These are phyloP conservation scores for Samia ricini DNA, from an alignment of 1,140 invertebrate species.

Conservation along the genomic window DNA sequence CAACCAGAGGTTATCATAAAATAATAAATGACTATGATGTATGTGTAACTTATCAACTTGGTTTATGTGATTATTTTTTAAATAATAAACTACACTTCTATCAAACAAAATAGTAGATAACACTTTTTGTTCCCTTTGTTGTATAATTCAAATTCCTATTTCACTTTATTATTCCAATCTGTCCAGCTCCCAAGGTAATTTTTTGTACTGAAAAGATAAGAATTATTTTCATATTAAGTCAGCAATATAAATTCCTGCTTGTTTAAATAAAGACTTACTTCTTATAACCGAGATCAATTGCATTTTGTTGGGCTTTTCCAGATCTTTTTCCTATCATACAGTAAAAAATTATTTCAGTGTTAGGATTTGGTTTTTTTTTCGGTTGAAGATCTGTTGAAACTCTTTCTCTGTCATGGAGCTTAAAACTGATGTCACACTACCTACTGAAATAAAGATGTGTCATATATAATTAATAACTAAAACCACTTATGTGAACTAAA, in stretches of 20 bases:
- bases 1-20: neutral
- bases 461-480: no score
- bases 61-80: neutral
- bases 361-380: constrained; percentile 76
- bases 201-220: constrained; percentile 85
- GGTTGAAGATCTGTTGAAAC: constrained; percentile 67
- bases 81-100: neutral
- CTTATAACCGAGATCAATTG: constrained; percentile 79
- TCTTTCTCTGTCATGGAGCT: constrained; percentile 62
- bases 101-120: neutral
- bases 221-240: no score
- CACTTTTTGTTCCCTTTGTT: neutral
- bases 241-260: no score
- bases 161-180: constrained; percentile 78
- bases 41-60: neutral
- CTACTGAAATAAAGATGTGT: constrained; percentile 50
- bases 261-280: constrained; percentile 69
- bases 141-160: constrained; percentile 11
- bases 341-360: constrained; percentile 80
- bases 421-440: constrained; percentile 63
- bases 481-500: no score
- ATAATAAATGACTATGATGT: neutral
- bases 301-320: constrained; percentile 77
- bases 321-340: constrained; percentile 81
- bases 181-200: constrained; percentile 93